Conservation (phyloP, 2,888 invertebrate species). For the Mongoloraphidia duomilia region DNA sequence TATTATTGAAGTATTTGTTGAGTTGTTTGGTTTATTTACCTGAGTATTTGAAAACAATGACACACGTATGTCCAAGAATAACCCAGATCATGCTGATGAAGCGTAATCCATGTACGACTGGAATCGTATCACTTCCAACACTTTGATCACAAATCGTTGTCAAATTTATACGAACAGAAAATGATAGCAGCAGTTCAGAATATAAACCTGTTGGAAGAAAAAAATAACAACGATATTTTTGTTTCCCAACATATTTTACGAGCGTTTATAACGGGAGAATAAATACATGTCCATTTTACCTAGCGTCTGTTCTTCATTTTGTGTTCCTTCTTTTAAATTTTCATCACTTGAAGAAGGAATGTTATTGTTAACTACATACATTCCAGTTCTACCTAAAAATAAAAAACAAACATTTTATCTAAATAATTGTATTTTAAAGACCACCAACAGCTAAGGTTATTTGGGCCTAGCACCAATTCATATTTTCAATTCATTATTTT, state of each 20-base stretch:
- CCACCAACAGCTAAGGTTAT: too few species aligned
- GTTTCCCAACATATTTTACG: neutral
- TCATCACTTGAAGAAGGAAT: conserved; percentile 10
- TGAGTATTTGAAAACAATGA: conserved; percentile 70
- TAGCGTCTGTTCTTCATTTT: conserved; percentile 30
- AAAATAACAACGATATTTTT: conserved; percentile 6
- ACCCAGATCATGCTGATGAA: conserved; percentile 51
- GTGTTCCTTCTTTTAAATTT: conserved; percentile 25
- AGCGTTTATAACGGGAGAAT: too few species aligned
- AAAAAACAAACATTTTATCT: too few species aligned
- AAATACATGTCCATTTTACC: conserved; percentile 17
- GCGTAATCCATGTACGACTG: conserved; percentile 51
- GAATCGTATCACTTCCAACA: conserved; percentile 66
- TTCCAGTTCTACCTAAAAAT: conserved; percentile 23
- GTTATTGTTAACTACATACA: conserved; percentile 24
- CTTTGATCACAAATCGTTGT: conserved; percentile 67
- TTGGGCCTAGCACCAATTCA: too few species aligned
- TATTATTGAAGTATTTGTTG: neutral
- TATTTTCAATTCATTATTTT: too few species aligned
- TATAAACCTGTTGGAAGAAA: conserved; percentile 35
- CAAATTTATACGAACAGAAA: conserved; percentile 62
- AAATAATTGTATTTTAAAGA: too few species aligned
- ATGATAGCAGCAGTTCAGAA: conserved; percentile 58
- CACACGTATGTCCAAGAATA: conserved; percentile 58
- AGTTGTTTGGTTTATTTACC: conserved; percentile 24